phyloP scores from a whole-genome alignment of 2,113 vertebrate genomes.

The Salvator merianae region DNA sequence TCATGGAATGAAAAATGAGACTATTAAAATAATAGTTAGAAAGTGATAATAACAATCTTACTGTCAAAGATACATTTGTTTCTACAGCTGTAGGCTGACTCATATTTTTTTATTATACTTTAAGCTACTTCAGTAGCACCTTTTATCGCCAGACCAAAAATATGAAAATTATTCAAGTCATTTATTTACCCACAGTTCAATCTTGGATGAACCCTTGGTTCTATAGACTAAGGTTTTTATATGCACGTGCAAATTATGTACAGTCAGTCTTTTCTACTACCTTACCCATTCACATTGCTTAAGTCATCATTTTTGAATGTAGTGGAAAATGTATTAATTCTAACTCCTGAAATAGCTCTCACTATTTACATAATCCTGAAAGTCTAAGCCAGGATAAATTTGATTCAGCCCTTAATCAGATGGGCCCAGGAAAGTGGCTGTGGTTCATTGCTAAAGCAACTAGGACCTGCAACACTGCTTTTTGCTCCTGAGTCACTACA shows the following conservation, averaged over 20 bases:
- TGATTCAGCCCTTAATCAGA: too few relatives aligned
- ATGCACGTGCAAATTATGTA: not conserved
- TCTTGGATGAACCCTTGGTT: not conserved
- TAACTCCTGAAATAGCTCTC: not conserved
- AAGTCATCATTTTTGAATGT: not conserved
- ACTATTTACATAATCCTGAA: not conserved
- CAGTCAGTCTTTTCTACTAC: not conserved
- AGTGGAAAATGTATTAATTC: not conserved
- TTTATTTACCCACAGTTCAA: not conserved
- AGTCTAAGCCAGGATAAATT: not conserved
- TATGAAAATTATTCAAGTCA: not conserved
- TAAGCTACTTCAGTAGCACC: not conserved
- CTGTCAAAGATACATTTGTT: not conserved
- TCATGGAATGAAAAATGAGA: constrained; percentile 24
- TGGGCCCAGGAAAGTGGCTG: not conserved
- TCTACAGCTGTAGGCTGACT: not conserved
- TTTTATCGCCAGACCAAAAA: constrained; percentile 5
- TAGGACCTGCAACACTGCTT: too few relatives aligned
- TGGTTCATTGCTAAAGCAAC: too few relatives aligned
- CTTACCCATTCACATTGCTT: not conserved
- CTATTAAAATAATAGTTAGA: not conserved
- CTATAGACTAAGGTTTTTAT: not conserved
- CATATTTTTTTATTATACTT: not conserved
- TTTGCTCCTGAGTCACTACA: too few relatives aligned
- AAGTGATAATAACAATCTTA: not conserved